Evolutionary conservation across 64 coral and sea anemone genomes (phyloP), one percentile per base, ranked within the genome.

Genomic region (Actinia tenebrosa): DNA sequence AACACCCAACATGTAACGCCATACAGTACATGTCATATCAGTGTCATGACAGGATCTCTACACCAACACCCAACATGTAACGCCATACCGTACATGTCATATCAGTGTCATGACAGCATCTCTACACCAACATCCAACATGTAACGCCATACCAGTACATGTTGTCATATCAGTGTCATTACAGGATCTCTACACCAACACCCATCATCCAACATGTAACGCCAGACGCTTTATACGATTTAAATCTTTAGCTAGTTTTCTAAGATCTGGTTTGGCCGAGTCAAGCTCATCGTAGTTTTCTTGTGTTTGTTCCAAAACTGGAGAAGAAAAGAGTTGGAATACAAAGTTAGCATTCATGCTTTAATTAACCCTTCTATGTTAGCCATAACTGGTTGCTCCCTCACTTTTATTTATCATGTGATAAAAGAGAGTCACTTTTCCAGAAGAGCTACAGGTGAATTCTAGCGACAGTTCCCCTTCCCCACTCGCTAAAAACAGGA

Each of bases 231-330:
- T 91, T 11, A 91, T 86, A 8, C 85, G 85, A 26, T 47, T 83
- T 16, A 91, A 79, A 71, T 91, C 84, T 56, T 83, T 91, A 26
- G 86, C 90, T 25, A 91, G 90, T 75, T 91, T 91, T 64, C 90
- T 86, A 5, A 91, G 66, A 77, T 91, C 90, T 17, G 90, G 86
- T 87, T 91, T 47, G 42, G 61, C 44, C 71, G 84, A 8, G 84
- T 58, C 18, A 37, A 58, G 46, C 80, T 53, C 10, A 25, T 83
- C 45, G 80, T 7, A 52, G 44, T 22, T 53, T 7, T 83, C 54
- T 23, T 83, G 46, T 18, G 54, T 83, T 20, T 83, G 80, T 22
- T 83, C 46, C 19, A 83, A 58, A 83, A 83, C 54, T 53, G 45
- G 45, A 83, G 7, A 83, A 78, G 17, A 61, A 10, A 66, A 66